Evolutionary conservation across 1,140 invertebrate species (phyloP).

Genomic region (Trachelipus rathkii): DNA sequence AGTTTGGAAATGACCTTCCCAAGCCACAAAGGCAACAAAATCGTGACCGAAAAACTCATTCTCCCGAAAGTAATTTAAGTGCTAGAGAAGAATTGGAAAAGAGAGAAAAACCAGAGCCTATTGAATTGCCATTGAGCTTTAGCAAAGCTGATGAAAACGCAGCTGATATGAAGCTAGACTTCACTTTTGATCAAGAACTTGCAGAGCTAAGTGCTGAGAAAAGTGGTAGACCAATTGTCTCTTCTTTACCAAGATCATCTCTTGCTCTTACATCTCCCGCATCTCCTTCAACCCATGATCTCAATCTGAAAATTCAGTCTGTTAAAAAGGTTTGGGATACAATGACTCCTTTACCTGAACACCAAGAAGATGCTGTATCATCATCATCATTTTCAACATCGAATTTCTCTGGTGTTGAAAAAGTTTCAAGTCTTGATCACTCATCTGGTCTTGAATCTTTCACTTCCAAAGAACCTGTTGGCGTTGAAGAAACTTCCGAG

Average conservation of each 20-base stretch:
- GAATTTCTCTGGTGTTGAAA: conserved; percentile 49
- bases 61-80: conserved; percentile 57
- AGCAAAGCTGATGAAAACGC: conserved; percentile 67
- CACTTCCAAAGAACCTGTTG: conserved; percentile 36
- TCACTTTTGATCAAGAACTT: conserved; percentile 68
- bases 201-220: conserved; percentile 64
- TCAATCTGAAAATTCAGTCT: conserved; percentile 89
- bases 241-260: conserved; percentile 29
- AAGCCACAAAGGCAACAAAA: conserved; percentile 53
- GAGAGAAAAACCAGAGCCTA: conserved; percentile 54
- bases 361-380: conserved; percentile 56
- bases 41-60: conserved; percentile 37
- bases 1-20: conserved; percentile 49
- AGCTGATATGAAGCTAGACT: conserved; percentile 85
- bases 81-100: conserved; percentile 39
- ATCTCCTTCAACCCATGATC: conserved; percentile 72
- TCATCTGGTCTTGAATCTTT: conserved; percentile 39
- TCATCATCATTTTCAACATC: conserved; percentile 53
- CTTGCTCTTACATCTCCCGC: conserved; percentile 54
- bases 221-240: conserved; percentile 43
- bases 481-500: conserved; percentile 46
- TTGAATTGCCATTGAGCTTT: conserved; percentile 60
- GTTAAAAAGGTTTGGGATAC: conserved; percentile 79
- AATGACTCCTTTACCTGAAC: conserved; percentile 63
- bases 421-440: conserved; percentile 42